These are phyloP conservation scores for Bubalus kerabau DNA, from an alignment of 2,113 vertebrate species.

Conservation along the genomic window DNA sequence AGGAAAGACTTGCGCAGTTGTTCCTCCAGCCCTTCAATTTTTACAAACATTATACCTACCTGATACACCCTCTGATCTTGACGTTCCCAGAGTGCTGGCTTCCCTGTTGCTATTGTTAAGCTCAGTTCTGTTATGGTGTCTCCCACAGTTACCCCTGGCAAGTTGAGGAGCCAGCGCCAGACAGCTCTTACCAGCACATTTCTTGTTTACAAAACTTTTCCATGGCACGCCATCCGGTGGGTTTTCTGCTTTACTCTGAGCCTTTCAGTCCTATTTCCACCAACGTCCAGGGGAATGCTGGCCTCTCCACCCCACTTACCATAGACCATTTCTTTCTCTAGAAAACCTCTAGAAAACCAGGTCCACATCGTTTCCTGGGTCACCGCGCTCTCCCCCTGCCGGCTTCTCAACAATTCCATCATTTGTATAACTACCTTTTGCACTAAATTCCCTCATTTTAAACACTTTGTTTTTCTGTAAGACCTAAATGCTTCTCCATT, in stretches of 20 bases:
- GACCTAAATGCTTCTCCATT: conserved; percentile 32
- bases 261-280: background rate
- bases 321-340: background rate
- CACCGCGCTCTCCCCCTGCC: background rate
- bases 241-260: background rate
- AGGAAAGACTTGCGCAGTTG: background rate
- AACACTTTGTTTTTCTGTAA: conserved; percentile 30
- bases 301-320: background rate
- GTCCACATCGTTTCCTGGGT: background rate
- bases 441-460: conserved; percentile 24
- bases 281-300: background rate
- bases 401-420: background rate
- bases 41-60: background rate
- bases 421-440: background rate
- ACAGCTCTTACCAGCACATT: background rate
- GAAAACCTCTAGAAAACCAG: background rate
- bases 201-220: background rate
- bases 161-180: background rate
- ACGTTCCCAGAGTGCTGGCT: background rate
- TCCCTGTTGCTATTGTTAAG: background rate
- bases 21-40: background rate
- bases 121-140: background rate
- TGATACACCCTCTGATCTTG: background rate
- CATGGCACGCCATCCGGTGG: background rate
- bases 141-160: background rate